Evolutionary conservation across 2,888 invertebrate genomes (phyloP).

Genomic region (Chelonus formosanus): DNA sequence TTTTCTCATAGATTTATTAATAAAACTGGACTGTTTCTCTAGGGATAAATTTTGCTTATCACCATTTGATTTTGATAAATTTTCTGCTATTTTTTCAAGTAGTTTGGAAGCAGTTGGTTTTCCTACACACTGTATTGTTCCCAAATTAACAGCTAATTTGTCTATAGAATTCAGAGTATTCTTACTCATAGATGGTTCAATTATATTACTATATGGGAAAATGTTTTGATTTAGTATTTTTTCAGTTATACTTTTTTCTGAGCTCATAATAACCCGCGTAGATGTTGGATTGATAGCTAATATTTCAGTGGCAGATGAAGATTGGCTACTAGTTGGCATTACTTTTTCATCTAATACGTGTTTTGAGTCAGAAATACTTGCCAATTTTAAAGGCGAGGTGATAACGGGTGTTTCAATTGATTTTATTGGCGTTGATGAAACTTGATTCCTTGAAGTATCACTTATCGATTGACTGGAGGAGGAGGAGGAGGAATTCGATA

Average conservation of each 20-base stretch:
- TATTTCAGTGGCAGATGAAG: background rate
- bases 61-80: conserved; percentile 57
- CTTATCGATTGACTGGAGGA: conserved; percentile 1
- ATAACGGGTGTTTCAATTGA: conserved; percentile 61
- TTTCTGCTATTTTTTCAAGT: conserved; percentile 62
- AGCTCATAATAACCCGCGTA: background rate
- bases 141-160: conserved; percentile 58
- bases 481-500: background rate
- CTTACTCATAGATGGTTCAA: background rate
- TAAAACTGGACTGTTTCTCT: conserved; percentile 4
- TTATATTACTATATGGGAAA: conserved; percentile 1
- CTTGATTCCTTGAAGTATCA: conserved; percentile 19
- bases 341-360: conserved; percentile 24
- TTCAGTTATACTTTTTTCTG: conserved; percentile 8
- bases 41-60: conserved; percentile 1
- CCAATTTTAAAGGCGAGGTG: conserved; percentile 56
- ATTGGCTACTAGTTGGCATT: no score
- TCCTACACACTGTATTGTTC: conserved; percentile 55
- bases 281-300: conserved; percentile 3
- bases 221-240: conserved; percentile 24
- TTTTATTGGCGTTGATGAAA: conserved; percentile 44
- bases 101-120: conserved; percentile 49
- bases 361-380: conserved; percentile 51
- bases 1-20: conserved; percentile 34
- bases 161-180: conserved; percentile 58